Conservation (phyloP, 2,888 invertebrate genomes). For the Drosophila flavopinicola region DNA sequence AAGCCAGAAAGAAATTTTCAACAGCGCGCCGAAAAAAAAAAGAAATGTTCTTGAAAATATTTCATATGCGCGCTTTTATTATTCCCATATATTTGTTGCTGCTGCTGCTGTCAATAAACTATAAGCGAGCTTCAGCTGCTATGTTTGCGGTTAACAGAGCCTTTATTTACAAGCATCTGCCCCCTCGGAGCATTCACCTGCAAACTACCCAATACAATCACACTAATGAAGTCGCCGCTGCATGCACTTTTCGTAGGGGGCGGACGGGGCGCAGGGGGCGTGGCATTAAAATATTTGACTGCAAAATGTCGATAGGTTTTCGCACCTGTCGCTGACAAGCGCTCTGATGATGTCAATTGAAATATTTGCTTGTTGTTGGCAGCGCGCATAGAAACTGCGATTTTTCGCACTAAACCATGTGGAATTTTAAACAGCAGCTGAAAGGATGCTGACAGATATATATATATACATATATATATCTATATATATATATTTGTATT, state of each 20-base stretch:
- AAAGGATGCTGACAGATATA: conserved; percentile 45
- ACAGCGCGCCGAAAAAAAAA: conserved; percentile 24
- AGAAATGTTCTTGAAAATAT: conserved; percentile 28
- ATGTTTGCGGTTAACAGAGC: conserved; percentile 43
- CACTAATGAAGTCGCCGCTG: conserved; percentile 57
- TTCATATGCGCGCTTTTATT: conserved; percentile 18
- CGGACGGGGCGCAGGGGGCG: conserved; percentile 1
- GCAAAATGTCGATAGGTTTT: conserved; percentile 38
- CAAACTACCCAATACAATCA: conserved; percentile 32
- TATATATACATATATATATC: too few species aligned
- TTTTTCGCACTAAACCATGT: conserved; percentile 39
- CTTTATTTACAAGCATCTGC: conserved; percentile 3
- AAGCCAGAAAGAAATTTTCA: conserved; percentile 50
- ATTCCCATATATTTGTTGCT: not conserved
- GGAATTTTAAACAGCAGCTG: conserved; percentile 55
- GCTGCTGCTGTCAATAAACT: conserved; percentile 56
- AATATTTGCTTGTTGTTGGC: conserved; percentile 21
- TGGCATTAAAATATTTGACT: conserved; percentile 54
- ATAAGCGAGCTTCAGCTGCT: conserved; percentile 29
- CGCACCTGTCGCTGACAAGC: conserved; percentile 49
- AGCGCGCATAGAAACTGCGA: conserved; percentile 21
- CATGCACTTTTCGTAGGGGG: conserved; percentile 18
- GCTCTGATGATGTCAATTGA: conserved; percentile 36
- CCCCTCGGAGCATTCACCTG: not conserved
- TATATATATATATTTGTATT: too few species aligned